Percentiles rank a stretch among this genome's conserved stretches.
Evolutionary conservation across 2,888 invertebrate species (phyloP).

Genomic region (Gerosis bhagava): DNA sequence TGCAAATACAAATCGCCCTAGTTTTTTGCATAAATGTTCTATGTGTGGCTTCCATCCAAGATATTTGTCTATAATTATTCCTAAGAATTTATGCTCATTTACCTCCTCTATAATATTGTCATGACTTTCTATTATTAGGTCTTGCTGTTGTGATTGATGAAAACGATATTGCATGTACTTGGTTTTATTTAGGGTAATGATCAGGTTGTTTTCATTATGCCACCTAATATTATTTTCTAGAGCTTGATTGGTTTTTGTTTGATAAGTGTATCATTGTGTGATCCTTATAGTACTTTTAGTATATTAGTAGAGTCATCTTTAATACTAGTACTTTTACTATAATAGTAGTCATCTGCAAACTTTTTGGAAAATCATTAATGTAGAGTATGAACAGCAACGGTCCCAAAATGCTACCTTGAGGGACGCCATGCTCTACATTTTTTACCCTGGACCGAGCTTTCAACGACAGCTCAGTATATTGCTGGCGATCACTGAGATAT

Average conservation of each 20-base stretch:
- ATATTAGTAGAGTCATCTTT: not conserved
- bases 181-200: conserved; percentile 23
- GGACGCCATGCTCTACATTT: conserved; percentile 11
- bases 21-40: conserved; percentile 22
- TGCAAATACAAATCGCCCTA: conserved; percentile 21
- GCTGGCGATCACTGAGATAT: too few species aligned
- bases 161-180: conserved; percentile 5
- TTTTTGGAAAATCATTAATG: conserved; percentile 22
- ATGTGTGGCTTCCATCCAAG: conserved; percentile 25
- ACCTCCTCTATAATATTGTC: not conserved
- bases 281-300: too few species aligned
- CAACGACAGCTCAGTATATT: too few species aligned
- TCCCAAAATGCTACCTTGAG: conserved; percentile 1
- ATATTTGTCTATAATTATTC: not conserved
- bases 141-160: not conserved
- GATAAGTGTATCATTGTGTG: too few species aligned
- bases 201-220: conserved; percentile 22
- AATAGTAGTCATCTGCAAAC: conserved; percentile 27
- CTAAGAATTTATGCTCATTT: conserved; percentile 5
- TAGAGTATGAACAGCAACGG: not conserved
- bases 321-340: too few species aligned
- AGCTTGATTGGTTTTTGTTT: too few species aligned
- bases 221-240: conserved; percentile 11
- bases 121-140: not conserved
- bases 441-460: too few species aligned